Percentiles rank a stretch among this genome's conserved stretches.
phyloP scores from a whole-genome alignment of 1,140 invertebrate species.

The Venturia canescens region DNA sequence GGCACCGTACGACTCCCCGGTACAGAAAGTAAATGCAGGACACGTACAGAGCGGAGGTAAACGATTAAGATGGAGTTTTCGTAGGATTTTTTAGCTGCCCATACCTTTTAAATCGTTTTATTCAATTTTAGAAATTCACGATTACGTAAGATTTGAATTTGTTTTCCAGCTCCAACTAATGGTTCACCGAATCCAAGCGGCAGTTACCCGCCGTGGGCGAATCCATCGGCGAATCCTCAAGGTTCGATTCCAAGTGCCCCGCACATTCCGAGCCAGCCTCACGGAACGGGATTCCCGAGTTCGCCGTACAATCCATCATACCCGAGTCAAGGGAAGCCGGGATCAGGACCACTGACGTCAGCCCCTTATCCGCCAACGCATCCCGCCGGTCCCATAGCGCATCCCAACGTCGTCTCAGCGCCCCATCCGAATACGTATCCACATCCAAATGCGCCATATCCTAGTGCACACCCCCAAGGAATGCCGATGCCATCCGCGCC shows the following conservation, averaged over 20 bases:
- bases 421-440: constrained; percentile 44
- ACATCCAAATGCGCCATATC: constrained; percentile 37
- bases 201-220: constrained; percentile 48
- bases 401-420: background rate
- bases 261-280: background rate
- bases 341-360: background rate
- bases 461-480: constrained; percentile 9
- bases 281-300: constrained; percentile 10
- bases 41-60: constrained; percentile 23
- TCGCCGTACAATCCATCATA: constrained; percentile 37
- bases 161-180: background rate
- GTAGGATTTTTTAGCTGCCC: too few relatives aligned
- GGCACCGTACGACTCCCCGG: background rate
- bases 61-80: background rate
- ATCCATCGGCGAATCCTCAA: constrained; percentile 40
- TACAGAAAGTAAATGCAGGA: constrained; percentile 12
- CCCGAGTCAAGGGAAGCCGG: background rate
- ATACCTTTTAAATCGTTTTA: too few relatives aligned
- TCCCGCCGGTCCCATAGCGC: constrained; percentile 21
- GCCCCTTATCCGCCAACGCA: constrained; percentile 18
- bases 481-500: constrained; percentile 43
- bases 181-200: constrained; percentile 16
- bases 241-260: constrained; percentile 1
- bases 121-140: too few relatives aligned
- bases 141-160: background rate